A percentile compares a stretch with the other conserved stretches of the same genome.
phyloP scores from a whole-genome alignment of 1,140 invertebrate species.

The Uloborus diversus region DNA sequence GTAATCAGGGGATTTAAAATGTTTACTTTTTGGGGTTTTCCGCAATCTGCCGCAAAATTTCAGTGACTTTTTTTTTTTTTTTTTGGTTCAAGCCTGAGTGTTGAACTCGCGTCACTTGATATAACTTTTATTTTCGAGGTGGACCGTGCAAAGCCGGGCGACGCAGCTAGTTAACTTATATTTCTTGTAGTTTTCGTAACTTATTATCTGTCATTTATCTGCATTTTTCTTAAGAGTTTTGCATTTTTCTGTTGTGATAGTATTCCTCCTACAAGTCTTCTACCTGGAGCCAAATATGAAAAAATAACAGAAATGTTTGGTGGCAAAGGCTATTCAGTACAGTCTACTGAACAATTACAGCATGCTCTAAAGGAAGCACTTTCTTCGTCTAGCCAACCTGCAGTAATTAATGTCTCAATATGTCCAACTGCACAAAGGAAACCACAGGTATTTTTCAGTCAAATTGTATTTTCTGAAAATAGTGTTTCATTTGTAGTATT shows the following conservation, averaged over 20 bases:
- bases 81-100: too few relatives aligned
- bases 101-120: too few relatives aligned
- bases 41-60: too few relatives aligned
- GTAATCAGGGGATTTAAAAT: too few relatives aligned
- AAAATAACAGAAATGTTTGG: constrained; percentile 86
- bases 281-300: constrained; percentile 84
- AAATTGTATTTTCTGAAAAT: too few relatives aligned
- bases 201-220: constrained; percentile 14
- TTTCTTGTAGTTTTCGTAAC: too few relatives aligned
- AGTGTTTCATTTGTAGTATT: too few relatives aligned
- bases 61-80: too few relatives aligned
- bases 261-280: constrained; percentile 81
- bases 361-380: constrained; percentile 75
- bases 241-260: constrained; percentile 66
- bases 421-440: constrained; percentile 87
- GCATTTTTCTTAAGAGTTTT: background rate
- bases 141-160: too few relatives aligned
- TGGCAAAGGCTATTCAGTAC: constrained; percentile 82
- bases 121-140: too few relatives aligned
- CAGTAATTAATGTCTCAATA: constrained; percentile 91
- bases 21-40: too few relatives aligned
- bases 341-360: constrained; percentile 78
- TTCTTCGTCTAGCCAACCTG: constrained; percentile 74
- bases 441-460: constrained; percentile 72
- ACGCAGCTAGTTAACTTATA: too few relatives aligned